phyloP scores from a whole-genome alignment of 92 coral and sea anemone species.

The Metridium senile region DNA sequence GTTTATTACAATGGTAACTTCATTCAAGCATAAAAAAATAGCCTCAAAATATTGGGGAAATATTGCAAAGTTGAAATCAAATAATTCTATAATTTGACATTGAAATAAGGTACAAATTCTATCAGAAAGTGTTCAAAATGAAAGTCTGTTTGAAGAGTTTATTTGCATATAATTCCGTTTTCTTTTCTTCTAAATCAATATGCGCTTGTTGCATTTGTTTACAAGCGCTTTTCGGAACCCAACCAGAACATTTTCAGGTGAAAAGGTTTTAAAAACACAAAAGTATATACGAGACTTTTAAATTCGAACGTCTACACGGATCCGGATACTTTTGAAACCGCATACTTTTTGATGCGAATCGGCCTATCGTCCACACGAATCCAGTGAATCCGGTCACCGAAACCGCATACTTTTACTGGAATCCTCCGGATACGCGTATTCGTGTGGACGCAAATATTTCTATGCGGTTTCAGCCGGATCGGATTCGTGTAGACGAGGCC shows the following conservation, averaged over 20 bases:
- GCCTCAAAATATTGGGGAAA: background rate
- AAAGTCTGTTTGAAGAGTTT: background rate
- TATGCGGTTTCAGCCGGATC: too few species aligned
- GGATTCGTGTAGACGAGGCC: too few species aligned
- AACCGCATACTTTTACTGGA: too few species aligned
- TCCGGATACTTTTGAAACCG: too few species aligned
- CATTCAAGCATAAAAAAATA: background rate
- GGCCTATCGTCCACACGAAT: too few species aligned
- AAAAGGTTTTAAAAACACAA: background rate
- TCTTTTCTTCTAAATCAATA: background rate
- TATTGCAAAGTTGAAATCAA: background rate
- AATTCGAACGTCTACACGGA: too few species aligned
- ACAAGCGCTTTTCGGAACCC: conserved; percentile 4
- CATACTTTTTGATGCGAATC: too few species aligned
- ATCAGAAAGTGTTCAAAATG: background rate
- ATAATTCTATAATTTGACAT: background rate
- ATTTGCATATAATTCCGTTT: background rate
- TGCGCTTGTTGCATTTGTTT: background rate
- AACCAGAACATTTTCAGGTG: background rate
- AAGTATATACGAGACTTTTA: background rate
- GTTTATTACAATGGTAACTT: too few species aligned
- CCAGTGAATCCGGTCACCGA: too few species aligned
- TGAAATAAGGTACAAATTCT: background rate
- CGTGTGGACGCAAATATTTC: too few species aligned
- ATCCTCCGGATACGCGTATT: too few species aligned